A percentile compares a stretch with the other conserved stretches of the same genome.
phyloP scores from a whole-genome alignment of 2,888 invertebrate species.

The Meloe dianella region DNA sequence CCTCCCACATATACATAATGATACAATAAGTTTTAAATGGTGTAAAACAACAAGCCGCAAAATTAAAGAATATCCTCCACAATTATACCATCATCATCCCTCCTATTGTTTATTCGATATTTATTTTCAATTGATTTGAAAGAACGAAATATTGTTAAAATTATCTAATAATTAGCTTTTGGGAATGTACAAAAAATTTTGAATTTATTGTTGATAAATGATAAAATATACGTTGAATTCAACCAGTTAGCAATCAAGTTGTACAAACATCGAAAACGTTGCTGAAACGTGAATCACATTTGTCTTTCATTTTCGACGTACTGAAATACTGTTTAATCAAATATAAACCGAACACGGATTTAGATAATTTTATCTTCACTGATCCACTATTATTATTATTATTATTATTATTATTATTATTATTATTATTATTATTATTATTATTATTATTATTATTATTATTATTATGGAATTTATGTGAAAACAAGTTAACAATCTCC shows the following conservation, averaged over 20 bases:
- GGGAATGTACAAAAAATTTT: constrained; percentile 6
- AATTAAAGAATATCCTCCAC: background rate
- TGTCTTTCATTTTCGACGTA: constrained; percentile 29
- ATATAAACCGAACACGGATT: constrained; percentile 9
- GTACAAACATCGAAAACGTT: constrained; percentile 30
- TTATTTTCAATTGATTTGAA: too few species aligned
- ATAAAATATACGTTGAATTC: constrained; percentile 31
- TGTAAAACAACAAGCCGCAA: background rate
- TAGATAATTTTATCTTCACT: constrained; percentile 9
- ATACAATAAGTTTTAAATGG: constrained; percentile 25
- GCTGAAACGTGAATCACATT: constrained; percentile 31
- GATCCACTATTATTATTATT: background rate
- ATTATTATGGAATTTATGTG: constrained; percentile 22
- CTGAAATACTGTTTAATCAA: constrained; percentile 30
- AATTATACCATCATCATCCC: constrained; percentile 13
- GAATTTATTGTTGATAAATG: constrained; percentile 32
- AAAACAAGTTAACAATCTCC: constrained; percentile 19
- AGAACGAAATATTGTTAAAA: background rate
- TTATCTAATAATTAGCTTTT: background rate
- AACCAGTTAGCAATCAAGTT: constrained; percentile 32
- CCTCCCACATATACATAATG: constrained; percentile 34
- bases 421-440: background rate
- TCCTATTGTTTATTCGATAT: background rate
- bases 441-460: background rate
- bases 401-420: background rate